Evolutionary conservation across 2,888 invertebrate genomes (phyloP), one percentile per base, ranked within the genome.

Genomic region (Clostera curtula): DNA sequence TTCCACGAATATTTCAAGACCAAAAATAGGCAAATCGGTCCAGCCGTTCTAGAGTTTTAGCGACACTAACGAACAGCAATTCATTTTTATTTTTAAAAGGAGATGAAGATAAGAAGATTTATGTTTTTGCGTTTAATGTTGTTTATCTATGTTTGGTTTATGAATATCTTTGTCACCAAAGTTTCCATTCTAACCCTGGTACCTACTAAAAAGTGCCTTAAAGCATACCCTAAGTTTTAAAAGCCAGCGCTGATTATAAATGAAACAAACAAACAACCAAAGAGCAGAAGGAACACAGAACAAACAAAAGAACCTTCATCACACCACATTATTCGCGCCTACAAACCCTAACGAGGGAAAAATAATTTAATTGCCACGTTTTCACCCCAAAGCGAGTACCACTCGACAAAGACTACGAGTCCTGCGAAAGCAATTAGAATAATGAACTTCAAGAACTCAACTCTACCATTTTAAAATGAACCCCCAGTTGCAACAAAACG

Each of bases 321-420:
- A 67, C 67, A 64, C 56, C 48, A 45, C 51, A 59, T 61, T 72
- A 71, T 70, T 70, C 64, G 61, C 59, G 51, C 62, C 63, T 57
- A 53, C 56, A 63, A 43, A 37, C 53, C 50, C 36, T 43, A 51
- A 43, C 48, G 51, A 57, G 55, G 44, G 58, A 58, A 67, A 67
- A 68, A 73, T 76, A 73, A 80, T 77, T 73, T 70, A 77, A 79
- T 79, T 74, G 75, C 66, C 71, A 61, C 72, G 58, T 67, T 71
- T 71, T 62, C 63, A 56, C 60, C 56, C 56, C 57, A 60, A 62
- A 59, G 62, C 65, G 61, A 66, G 70, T 61, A 61, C 59, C 66
- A 59, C 80, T 80, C 55, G 64, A 69, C 65, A 66, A 59, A 64
- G 65, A 67, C 58, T 71, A 66, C 55, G 63, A 62, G 62, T 61